Percentiles rank a stretch among this genome's conserved stretches.
Evolutionary conservation across 2,888 invertebrate genomes (phyloP).

Genomic region (Stenolophus ochropezus): DNA sequence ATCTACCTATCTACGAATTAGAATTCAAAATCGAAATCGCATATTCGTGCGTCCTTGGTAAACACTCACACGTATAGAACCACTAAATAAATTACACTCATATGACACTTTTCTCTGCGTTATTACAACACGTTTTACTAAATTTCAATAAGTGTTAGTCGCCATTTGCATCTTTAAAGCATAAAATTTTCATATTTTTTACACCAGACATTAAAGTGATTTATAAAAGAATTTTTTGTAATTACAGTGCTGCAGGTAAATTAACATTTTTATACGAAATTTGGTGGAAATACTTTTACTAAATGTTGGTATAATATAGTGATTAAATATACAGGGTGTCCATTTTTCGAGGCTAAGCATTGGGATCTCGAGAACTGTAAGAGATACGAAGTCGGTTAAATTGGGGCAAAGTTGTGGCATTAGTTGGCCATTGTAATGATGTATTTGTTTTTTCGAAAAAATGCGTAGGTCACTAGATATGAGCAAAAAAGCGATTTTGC

Average conservation of each 20-base stretch:
- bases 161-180: constrained; percentile 5
- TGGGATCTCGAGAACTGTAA: too few relatives aligned
- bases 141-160: constrained; percentile 23
- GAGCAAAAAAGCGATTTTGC: too few relatives aligned
- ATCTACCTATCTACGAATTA: background rate
- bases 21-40: constrained; percentile 35
- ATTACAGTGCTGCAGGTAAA: background rate
- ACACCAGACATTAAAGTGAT: background rate
- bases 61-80: constrained; percentile 18
- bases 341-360: too few relatives aligned
- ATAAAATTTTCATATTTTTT: constrained; percentile 42
- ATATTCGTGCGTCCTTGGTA: constrained; percentile 25
- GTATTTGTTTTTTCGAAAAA: too few relatives aligned
- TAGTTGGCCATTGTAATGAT: too few relatives aligned
- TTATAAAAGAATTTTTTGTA: background rate
- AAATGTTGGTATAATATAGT: too few relatives aligned
- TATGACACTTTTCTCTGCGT: constrained; percentile 19
- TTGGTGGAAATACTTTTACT: background rate
- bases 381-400: too few relatives aligned
- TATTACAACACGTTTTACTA: constrained; percentile 26
- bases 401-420: too few relatives aligned
- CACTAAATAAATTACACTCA: constrained; percentile 28
- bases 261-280: background rate
- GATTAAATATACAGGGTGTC: too few relatives aligned
- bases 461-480: too few relatives aligned